Evolutionary conservation across 2,888 invertebrate species (phyloP).

Genomic region (Priocnemis perturbator): DNA sequence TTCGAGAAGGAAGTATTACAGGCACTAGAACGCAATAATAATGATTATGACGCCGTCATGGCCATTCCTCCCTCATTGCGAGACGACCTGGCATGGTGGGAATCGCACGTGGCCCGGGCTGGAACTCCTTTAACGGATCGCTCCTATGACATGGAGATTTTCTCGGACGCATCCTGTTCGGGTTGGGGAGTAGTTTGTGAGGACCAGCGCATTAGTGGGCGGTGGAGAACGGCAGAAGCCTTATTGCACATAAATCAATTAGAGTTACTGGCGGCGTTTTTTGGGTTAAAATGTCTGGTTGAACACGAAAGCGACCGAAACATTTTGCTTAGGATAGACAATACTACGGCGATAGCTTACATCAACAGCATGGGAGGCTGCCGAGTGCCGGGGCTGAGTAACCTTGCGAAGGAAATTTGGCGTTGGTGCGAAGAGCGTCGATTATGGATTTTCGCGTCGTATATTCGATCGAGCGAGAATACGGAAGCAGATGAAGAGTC

Average conservation of each 20-base stretch:
- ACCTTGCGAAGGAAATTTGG: conserved; percentile 16
- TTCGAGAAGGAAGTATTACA: conserved; percentile 9
- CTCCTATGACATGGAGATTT: conserved; percentile 10
- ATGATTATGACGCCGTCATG: conserved; percentile 8
- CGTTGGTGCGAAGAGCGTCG: conserved; percentile 14
- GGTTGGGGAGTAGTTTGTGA: conserved; percentile 15
- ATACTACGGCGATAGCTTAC: conserved; percentile 22
- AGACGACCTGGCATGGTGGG: conserved; percentile 14
- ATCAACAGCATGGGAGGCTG: conserved; percentile 16
- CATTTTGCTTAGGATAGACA: conserved; percentile 18
- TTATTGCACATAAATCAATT: conserved; percentile 16
- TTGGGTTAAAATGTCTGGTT: conserved; percentile 19
- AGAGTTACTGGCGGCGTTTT: conserved; percentile 14
- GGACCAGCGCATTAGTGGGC: neutral
- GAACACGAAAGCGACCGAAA: neutral
- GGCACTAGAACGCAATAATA: neutral
- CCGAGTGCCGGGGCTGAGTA: conserved; percentile 2
- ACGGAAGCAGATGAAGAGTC: conserved; percentile 15
- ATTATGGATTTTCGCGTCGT: conserved; percentile 16
- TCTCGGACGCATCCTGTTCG: conserved; percentile 17
- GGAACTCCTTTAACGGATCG: neutral
- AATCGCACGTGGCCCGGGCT: neutral
- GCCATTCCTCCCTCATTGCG: neutral
- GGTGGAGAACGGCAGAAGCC: conserved; percentile 16
- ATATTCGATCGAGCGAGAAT: conserved; percentile 18